A percentile compares a stretch with the other conserved stretches of the same genome.
Conservation (phyloP, 53 echinoderm and acorn worm species). For the Mesocentrotus franciscanus region DNA sequence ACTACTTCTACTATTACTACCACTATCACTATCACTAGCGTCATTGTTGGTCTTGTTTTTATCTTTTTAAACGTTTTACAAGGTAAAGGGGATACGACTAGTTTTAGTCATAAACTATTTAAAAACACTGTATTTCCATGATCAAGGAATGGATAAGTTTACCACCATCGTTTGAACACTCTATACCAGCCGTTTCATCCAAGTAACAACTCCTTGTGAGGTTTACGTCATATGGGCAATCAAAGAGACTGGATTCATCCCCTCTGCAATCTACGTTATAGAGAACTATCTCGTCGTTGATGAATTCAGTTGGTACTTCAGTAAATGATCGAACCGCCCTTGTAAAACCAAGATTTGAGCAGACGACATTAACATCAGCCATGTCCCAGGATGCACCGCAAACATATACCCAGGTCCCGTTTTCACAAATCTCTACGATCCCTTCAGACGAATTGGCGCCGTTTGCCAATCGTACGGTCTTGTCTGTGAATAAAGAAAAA, state of each 20-base stretch:
- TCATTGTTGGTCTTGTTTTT: too few species aligned
- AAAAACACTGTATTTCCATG: too few species aligned
- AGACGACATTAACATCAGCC: constrained; percentile 19
- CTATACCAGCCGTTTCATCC: not conserved
- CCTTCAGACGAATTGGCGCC: not conserved
- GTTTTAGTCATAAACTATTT: too few species aligned
- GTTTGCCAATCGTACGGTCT: not conserved
- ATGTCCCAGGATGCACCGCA: constrained; percentile 6
- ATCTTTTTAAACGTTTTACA: too few species aligned
- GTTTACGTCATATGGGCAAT: not conserved
- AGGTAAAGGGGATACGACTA: too few species aligned
- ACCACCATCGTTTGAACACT: not conserved
- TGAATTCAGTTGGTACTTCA: not conserved
- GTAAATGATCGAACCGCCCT: not conserved
- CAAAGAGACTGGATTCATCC: not conserved
- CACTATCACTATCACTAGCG: too few species aligned
- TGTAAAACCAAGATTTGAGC: not conserved
- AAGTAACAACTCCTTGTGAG: not conserved
- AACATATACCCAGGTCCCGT: constrained; percentile 18
- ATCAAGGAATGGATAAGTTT: not conserved
- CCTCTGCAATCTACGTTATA: not conserved
- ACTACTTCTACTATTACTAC: too few species aligned
- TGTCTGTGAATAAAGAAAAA: not conserved
- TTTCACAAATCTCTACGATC: not conserved
- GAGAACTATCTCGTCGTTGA: not conserved